Evolutionary conservation across 2,113 vertebrate species (phyloP), one percentile per base, ranked within the genome.

Genomic region (Odocoileus virginianus): DNA sequence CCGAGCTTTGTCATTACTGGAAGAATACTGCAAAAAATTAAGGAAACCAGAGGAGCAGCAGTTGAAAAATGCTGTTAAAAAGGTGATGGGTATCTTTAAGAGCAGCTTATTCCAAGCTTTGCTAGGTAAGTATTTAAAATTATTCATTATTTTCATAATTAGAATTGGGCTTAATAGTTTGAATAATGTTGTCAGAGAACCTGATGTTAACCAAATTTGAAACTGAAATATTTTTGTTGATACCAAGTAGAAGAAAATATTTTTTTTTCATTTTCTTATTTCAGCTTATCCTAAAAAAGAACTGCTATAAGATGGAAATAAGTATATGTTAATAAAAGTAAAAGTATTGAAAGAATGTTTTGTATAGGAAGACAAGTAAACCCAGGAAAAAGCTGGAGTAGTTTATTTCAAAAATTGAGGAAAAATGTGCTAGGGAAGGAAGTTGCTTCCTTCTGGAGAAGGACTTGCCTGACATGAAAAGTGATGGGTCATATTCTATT

Each of bases 81-180:
- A 99, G 98, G 99, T 99, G 96, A 99, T 99, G 99, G 98, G 98
- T 91, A 99, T 99, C 98, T 99, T 99, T 98, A 99, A 99, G 98
- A 99, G 99, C 99, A 99, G 99, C 98, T 99, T 99, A 97, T 99
- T 99, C 98, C 99, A 99, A 98, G 99, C 99, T 74, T 99, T 99
- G 98, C 98, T 99, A 95, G 99, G 99, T 99, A 99, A 99, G 99
- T 99, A 96, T 97, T 87, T 54, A 92, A 83, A 96, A 85, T 96
- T 92, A 96, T 61, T 43, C 91, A 15, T 71, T 23, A 87, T n/a
- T 11, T 87, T 93, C 64, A 17, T 91, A 13, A 27, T 79, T 30
- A 86, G 76, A 92, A 83, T 87, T 94, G 21, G 30, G 28, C 83
- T 58, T 64, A 57, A 40, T 13, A 6, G 58, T 43, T 97, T 97